Conservation (phyloP, 2,888 invertebrate genomes). For the Netelia virgata region DNA sequence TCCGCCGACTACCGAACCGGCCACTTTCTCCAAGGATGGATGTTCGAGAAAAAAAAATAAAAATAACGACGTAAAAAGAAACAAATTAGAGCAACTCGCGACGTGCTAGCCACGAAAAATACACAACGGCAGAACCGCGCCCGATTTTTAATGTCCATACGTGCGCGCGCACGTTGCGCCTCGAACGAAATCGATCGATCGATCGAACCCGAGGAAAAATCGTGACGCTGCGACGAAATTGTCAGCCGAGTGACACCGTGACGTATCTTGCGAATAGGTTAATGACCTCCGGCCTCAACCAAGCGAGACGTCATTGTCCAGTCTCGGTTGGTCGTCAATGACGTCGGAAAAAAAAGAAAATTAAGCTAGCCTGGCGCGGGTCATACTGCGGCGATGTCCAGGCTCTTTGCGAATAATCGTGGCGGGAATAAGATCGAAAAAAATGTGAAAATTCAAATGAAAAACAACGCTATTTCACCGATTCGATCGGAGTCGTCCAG, state of each 20-base stretch:
- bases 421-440: constrained; percentile 21
- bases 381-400: constrained; percentile 44
- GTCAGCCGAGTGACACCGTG: not conserved
- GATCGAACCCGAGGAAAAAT: constrained; percentile 10
- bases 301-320: constrained; percentile 74
- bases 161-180: too few relatives aligned
- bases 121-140: constrained; percentile 55
- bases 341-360: constrained; percentile 55
- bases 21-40: constrained; percentile 71
- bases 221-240: not conserved
- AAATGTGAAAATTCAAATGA: constrained; percentile 7
- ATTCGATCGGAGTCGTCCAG: constrained; percentile 66
- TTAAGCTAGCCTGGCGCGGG: constrained; percentile 52
- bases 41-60: constrained; percentile 49
- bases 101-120: constrained; percentile 55
- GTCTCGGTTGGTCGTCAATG: constrained; percentile 75
- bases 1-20: constrained; percentile 63
- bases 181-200: not conserved
- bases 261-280: not conserved
- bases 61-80: constrained; percentile 22
- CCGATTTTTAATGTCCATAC: constrained; percentile 11
- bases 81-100: constrained; percentile 65
- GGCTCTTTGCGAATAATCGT: constrained; percentile 38
- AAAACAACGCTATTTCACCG: constrained; percentile 61
- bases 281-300: constrained; percentile 32